Evolutionary conservation across 2,113 vertebrate species (phyloP).

Genomic region (Rhea pennata): DNA sequence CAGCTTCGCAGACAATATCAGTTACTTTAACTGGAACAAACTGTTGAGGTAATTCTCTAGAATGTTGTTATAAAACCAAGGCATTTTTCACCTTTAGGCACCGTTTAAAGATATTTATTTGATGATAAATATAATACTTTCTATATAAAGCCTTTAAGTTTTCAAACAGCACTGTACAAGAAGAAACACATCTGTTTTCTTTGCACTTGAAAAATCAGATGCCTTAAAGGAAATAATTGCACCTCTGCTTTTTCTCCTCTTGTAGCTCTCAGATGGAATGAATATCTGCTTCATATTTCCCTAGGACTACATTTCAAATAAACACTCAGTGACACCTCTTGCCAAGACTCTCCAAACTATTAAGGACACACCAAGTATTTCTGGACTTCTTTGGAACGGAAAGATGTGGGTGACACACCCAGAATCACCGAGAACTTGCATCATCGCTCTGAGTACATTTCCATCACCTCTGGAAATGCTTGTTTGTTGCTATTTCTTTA

Average conservation of each 20-base stretch:
- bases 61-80: neutral
- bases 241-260: neutral
- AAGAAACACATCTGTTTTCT: neutral
- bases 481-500: constrained; percentile 8
- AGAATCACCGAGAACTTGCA: constrained; percentile 8
- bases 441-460: constrained; percentile 20
- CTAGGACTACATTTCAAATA: neutral
- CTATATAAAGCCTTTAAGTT: neutral
- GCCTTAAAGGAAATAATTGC: constrained; percentile 4
- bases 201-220: constrained; percentile 1
- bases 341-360: neutral
- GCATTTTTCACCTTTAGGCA: neutral
- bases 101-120: constrained; percentile 9
- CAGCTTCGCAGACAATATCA: neutral
- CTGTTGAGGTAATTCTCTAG: neutral
- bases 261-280: neutral
- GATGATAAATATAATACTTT: neutral
- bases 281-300: neutral
- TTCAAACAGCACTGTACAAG: neutral
- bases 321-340: neutral
- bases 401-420: constrained; percentile 24
- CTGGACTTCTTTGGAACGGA: constrained; percentile 40
- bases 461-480: constrained; percentile 6
- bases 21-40: neutral
- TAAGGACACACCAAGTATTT: constrained; percentile 29